Evolutionary conservation across 2,888 invertebrate genomes (phyloP), one percentile per base, ranked within the genome.

Genomic region (Gortyna flavago): DNA sequence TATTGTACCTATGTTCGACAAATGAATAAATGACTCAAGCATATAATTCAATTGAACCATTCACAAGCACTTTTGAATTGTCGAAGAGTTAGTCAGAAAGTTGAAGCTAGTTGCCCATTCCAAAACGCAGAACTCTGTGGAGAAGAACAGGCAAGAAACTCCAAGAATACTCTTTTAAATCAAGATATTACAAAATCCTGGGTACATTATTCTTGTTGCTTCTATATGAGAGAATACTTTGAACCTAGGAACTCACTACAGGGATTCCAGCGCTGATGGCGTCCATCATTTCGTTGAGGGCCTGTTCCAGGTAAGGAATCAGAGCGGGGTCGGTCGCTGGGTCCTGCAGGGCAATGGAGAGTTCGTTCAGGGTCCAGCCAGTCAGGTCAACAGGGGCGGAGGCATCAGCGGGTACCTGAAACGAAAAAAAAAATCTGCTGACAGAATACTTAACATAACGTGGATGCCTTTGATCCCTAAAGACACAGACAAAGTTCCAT

Each of bases 271-370:
- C 65, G 87, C 89, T 69, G 51, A 93, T 70, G 41, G 91, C 90
- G 0, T 81, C 67, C 92, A 94, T 93, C 74, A 94, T 86, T n/a
- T 88, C 68, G 84, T 94, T 89, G n/a, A 94, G 89, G 13, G 93
- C 95, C 4, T 87, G 79, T 72, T 93, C 92, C 35, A 95, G 85
- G 85, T 91, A 89, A 3, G 94, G 93, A 3, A 92, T 61, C 3
- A 93, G 83, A 8, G 87, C 90, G 4, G 92, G 89, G 81, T 92
- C 85, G 32, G 92, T 93, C 59, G 72, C 75, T 4, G 95, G 93
- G 89, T 92, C 85, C 64, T 91, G 81, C 35, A 95, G 86, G 51
- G 94, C 95, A 0, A 75, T 77, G 29, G 92, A 89, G 48, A 95
- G 85, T 73, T 95, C 91, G 3, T 86, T 16, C 51, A 93, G 84